Evolutionary conservation across 2,888 invertebrate species (phyloP).

Genomic region (Eupithecia dodoneata): DNA sequence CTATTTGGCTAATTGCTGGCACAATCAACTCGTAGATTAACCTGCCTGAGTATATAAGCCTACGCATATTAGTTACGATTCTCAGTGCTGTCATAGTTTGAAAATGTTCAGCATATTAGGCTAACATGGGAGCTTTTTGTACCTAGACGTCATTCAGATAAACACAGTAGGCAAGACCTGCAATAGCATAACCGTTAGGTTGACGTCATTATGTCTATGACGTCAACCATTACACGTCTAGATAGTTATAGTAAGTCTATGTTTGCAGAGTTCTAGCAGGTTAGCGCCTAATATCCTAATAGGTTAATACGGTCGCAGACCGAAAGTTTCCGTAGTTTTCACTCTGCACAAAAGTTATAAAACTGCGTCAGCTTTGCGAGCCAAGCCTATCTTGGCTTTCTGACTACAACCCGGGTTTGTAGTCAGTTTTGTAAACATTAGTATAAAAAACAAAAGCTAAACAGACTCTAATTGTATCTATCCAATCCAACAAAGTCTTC

Average conservation of each 20-base stretch:
- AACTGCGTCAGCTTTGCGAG: neutral
- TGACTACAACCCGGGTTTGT: too few species aligned
- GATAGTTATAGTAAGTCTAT: neutral
- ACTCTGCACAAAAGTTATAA: neutral
- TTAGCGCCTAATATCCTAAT: neutral
- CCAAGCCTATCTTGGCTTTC: neutral
- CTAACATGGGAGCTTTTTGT: neutral
- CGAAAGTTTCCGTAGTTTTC: neutral
- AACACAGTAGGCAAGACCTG: neutral
- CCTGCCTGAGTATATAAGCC: neutral
- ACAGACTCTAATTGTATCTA: too few species aligned
- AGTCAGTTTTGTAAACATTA: too few species aligned
- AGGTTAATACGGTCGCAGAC: neutral
- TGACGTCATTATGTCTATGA: neutral
- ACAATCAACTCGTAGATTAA: slow-evolving; percentile 1
- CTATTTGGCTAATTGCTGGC: neutral
- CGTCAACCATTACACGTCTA: neutral
- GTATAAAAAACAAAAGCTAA: too few species aligned
- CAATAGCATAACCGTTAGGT: neutral
- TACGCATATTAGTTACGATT: neutral
- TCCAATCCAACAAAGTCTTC: neutral
- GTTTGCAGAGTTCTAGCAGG: neutral
- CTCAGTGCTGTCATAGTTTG: neutral
- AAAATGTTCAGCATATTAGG: neutral
- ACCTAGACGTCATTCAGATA: neutral